Evolutionary conservation across 2,888 invertebrate genomes (phyloP).

Genomic region (Tipula helvola): DNA sequence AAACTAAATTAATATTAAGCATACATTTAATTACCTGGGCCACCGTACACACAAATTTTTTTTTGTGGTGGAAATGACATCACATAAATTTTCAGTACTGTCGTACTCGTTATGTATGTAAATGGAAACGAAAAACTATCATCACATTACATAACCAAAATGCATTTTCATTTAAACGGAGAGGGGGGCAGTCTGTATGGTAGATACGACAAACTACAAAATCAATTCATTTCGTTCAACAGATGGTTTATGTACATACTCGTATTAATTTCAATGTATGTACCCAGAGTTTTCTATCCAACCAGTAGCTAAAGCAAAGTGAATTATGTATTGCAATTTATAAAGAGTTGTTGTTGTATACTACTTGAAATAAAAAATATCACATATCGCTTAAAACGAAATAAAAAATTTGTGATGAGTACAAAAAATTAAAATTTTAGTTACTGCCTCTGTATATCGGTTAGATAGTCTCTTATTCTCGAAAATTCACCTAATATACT

Average conservation of each 20-base stretch:
- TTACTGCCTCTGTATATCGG: not conserved
- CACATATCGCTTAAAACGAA: not conserved
- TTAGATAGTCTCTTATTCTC: no score
- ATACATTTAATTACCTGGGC: not conserved
- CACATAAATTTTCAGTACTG: not conserved
- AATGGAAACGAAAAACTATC: no score
- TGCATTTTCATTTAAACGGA: not conserved
- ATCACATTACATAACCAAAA: not conserved
- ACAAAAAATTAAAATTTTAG: not conserved
- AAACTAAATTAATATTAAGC: not conserved
- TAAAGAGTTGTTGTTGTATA: not conserved
- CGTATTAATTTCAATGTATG: not conserved
- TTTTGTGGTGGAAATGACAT: not conserved
- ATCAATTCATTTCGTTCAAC: not conserved
- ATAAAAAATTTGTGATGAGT: not conserved
- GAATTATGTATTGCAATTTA: not conserved
- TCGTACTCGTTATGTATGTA: not conserved
- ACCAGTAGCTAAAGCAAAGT: not conserved
- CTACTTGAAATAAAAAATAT: not conserved
- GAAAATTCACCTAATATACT: no score
- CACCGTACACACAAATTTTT: not conserved
- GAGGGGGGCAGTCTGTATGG: no score
- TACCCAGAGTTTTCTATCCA: not conserved
- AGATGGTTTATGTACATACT: not conserved
- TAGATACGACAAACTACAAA: not conserved